phyloP scores from a whole-genome alignment of 2,113 vertebrate species.

The Vulpes ferrilata region DNA sequence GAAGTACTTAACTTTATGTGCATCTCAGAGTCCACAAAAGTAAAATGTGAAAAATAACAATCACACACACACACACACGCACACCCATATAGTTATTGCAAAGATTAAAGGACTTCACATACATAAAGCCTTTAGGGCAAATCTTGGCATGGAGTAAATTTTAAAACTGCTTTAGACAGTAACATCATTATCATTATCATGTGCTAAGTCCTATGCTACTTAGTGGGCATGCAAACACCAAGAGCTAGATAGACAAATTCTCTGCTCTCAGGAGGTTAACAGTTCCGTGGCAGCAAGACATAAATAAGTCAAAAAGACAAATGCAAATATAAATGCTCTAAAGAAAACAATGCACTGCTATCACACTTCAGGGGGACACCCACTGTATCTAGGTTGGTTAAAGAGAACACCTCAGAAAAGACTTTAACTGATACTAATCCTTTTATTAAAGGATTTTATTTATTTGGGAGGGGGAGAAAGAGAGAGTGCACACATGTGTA shows the following conservation, averaged over 20 bases:
- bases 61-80: background rate
- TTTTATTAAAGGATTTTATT: too few relatives aligned
- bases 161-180: background rate
- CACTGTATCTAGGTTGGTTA: background rate
- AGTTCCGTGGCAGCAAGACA: background rate
- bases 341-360: background rate
- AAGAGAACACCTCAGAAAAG: background rate
- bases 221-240: background rate
- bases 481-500: too few relatives aligned
- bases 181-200: background rate
- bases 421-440: background rate
- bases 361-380: background rate
- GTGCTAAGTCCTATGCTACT: background rate
- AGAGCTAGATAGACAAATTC: background rate
- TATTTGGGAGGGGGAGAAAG: too few relatives aligned
- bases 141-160: background rate
- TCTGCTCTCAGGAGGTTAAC: background rate
- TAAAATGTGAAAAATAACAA: background rate
- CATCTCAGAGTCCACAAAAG: slow-evolving; percentile 1
- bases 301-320: background rate
- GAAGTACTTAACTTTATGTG: background rate
- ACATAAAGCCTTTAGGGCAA: background rate
- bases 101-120: background rate
- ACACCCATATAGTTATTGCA: background rate
- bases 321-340: background rate